Evolutionary conservation across 2,113 vertebrate genomes (phyloP).

Genomic region (Isichthys henryi): DNA sequence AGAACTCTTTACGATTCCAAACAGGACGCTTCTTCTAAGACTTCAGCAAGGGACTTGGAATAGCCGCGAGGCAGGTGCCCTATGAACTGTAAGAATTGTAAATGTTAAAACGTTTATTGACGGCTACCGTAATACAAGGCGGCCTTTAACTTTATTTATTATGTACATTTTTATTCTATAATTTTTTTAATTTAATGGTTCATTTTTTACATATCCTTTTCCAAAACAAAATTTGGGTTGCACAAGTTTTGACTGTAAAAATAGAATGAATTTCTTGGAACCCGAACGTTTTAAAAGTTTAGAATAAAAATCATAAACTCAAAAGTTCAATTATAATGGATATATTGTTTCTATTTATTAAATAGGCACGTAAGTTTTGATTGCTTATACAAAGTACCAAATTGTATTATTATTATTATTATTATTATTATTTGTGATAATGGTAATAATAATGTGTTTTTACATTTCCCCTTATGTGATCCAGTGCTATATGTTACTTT

Average conservation of each 20-base stretch:
- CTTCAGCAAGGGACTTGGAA: conserved; percentile 49
- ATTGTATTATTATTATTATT: conserved; percentile 49
- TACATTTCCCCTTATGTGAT: conserved; percentile 61
- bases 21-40: conserved; percentile 46
- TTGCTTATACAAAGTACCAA: conserved; percentile 51
- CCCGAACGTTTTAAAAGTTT: conserved; percentile 42
- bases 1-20: conserved; percentile 51
- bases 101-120: conserved; percentile 77
- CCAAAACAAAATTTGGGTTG: conserved; percentile 64
- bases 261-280: conserved; percentile 46
- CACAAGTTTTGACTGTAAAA: conserved; percentile 65
- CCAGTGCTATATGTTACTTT: conserved; percentile 74
- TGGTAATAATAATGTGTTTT: not conserved
- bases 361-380: conserved; percentile 49
- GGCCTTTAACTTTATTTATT: conserved; percentile 86
- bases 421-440: conserved; percentile 11
- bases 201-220: conserved; percentile 58
- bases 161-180: conserved; percentile 77
- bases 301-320: conserved; percentile 47
- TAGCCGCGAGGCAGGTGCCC: conserved; percentile 61
- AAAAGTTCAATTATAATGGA: conserved; percentile 59
- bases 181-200: conserved; percentile 70
- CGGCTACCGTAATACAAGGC: conserved; percentile 66
- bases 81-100: conserved; percentile 83
- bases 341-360: conserved; percentile 59